Percentiles rank a stretch among this genome's conserved stretches.
Conservation (phyloP, 1,140 invertebrate genomes). For the Bombus sylvicola region DNA sequence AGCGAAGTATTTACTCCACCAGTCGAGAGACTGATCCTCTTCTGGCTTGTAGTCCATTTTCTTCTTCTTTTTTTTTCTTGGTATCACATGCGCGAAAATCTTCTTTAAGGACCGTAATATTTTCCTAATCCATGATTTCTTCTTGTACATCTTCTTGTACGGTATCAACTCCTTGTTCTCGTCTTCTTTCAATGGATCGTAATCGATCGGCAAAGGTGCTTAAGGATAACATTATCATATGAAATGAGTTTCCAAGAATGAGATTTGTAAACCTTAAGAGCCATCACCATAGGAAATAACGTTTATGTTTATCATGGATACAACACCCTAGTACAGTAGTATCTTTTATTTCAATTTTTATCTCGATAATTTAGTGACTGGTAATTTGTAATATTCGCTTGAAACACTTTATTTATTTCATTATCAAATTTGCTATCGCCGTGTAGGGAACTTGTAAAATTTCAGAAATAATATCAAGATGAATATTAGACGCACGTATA, state of each 20-base stretch:
- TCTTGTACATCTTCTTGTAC: conserved; percentile 65
- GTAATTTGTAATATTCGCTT: neutral
- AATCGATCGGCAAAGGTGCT: conserved; percentile 64
- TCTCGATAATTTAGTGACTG: too few relatives aligned
- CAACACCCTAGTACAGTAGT: too few relatives aligned
- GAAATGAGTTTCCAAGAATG: neutral
- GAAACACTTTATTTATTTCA: neutral
- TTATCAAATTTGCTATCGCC: accelerated
- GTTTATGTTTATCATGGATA: too few relatives aligned
- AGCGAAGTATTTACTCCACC: conserved; percentile 91
- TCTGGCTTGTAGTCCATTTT: conserved; percentile 42
- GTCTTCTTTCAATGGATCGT: conserved; percentile 69
- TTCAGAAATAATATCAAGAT: neutral
- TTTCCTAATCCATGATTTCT: conserved; percentile 48
- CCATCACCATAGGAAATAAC: too few relatives aligned
- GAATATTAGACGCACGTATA: too few relatives aligned
- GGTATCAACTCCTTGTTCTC: conserved; percentile 71
- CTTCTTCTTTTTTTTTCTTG: conserved; percentile 13
- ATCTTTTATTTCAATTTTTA: too few relatives aligned
- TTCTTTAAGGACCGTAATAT: conserved; percentile 56
- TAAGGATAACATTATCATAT: neutral
- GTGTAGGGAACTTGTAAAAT: neutral
- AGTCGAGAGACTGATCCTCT: conserved; percentile 85
- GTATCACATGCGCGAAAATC: conserved; percentile 9
- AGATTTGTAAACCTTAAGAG: neutral